phyloP scores from a whole-genome alignment of 1,140 invertebrate genomes.

The Oryzaephilus surinamensis region DNA sequence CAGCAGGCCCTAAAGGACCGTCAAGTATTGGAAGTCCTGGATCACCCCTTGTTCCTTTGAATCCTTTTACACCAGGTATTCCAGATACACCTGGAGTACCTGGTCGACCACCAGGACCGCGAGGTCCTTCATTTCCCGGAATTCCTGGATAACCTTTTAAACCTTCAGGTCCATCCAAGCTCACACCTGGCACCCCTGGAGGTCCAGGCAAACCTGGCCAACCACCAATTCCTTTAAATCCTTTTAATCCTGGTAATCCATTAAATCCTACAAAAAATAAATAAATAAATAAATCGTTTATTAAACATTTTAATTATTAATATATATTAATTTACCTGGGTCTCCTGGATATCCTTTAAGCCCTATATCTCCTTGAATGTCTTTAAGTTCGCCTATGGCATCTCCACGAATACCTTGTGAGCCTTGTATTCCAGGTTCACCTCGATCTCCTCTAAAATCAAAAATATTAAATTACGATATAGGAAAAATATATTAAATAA shows the following conservation, averaged over 20 bases:
- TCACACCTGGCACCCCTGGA: conserved; percentile 44
- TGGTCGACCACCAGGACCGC: conserved; percentile 38
- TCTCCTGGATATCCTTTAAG: conserved; percentile 26
- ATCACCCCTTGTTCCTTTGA: conserved; percentile 41
- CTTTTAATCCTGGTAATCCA: conserved; percentile 46
- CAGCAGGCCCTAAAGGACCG: conserved; percentile 44
- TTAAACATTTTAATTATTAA: conserved; percentile 3
- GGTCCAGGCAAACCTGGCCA: conserved; percentile 51
- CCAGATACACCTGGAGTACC: conserved; percentile 45
- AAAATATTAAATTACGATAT: conserved; percentile 5
- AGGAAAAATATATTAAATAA: neutral
- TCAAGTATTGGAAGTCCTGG: conserved; percentile 38
- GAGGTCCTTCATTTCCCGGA: conserved; percentile 49
- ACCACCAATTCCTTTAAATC: conserved; percentile 53
- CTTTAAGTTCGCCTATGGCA: conserved; percentile 12
- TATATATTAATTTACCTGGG: conserved; percentile 19
- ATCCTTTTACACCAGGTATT: conserved; percentile 48
- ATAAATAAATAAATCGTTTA: conserved; percentile 7
- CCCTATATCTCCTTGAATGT: conserved; percentile 23
- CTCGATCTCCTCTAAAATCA: too few species aligned
- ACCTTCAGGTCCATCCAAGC: conserved; percentile 49
- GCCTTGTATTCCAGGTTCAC: conserved; percentile 21
- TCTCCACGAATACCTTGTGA: conserved; percentile 23
- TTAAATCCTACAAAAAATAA: conserved; percentile 35
- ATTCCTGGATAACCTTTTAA: conserved; percentile 52